These are phyloP conservation scores for Drosophila testacea DNA, from an alignment of 2,888 invertebrate species.

Conservation along the genomic window DNA sequence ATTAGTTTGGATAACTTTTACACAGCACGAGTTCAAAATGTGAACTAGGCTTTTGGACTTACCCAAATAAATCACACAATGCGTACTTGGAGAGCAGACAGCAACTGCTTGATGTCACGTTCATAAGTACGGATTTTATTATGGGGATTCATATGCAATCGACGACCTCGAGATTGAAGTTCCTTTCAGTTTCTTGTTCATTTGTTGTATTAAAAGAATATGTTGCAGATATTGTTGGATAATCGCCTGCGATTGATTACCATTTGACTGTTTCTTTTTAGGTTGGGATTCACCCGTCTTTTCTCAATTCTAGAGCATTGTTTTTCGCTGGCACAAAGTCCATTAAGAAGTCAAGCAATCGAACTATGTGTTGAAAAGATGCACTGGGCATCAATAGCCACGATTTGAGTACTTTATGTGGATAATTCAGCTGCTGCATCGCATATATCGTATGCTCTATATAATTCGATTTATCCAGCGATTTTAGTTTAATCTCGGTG, in stretches of 20 bases:
- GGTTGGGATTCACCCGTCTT: too few relatives aligned
- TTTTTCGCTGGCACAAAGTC: constrained; percentile 28
- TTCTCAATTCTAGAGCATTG: neutral
- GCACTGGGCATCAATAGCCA: constrained; percentile 46
- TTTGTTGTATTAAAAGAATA: neutral
- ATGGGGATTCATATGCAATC: too few relatives aligned
- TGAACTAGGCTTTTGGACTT: constrained; percentile 30
- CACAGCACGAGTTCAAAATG: constrained; percentile 24
- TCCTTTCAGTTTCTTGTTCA: neutral
- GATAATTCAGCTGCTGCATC: constrained; percentile 46
- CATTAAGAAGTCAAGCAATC: constrained; percentile 53
- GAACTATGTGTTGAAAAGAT: constrained; percentile 22
- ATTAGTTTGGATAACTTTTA: constrained; percentile 37
- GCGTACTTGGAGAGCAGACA: constrained; percentile 7
- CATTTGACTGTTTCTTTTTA: neutral
- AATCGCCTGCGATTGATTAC: neutral
- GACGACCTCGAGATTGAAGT: neutral
- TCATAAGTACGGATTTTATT: neutral
- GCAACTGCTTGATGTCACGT: neutral
- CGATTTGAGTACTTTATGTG: constrained; percentile 38
- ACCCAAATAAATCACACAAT: constrained; percentile 19
- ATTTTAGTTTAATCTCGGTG: constrained; percentile 10
- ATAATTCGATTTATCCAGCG: constrained; percentile 34
- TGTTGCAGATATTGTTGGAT: neutral
- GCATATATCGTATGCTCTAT: constrained; percentile 34